These are phyloP conservation scores for Ptychoptera contaminata DNA, from an alignment of 2,888 invertebrate genomes.

Conservation along the genomic window DNA sequence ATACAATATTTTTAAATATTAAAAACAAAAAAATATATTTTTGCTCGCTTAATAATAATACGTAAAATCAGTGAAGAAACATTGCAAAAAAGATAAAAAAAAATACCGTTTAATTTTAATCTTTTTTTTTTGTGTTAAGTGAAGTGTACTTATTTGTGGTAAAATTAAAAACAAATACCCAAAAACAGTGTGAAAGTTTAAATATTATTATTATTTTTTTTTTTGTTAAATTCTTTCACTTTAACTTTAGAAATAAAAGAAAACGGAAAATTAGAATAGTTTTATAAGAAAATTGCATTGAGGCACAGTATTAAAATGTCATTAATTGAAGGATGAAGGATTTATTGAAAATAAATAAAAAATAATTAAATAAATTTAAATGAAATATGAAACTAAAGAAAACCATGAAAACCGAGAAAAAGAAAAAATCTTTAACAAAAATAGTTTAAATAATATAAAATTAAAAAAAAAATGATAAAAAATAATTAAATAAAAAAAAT, in stretches of 20 bases:
- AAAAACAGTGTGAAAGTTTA: neutral
- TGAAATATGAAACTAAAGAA: neutral
- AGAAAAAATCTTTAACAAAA: conserved; percentile 24
- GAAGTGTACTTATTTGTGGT: no score
- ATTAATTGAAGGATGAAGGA: conserved; percentile 10
- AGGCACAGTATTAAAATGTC: conserved; percentile 1
- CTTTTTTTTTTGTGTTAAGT: neutral
- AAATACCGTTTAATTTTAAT: neutral
- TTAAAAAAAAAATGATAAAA: conserved; percentile 13
- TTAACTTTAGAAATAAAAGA: neutral
- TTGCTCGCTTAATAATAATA: no score
- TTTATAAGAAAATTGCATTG: neutral
- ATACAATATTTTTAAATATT: no score
- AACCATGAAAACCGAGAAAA: conserved; percentile 24
- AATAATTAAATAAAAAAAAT: conserved; percentile 8
- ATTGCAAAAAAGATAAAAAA: neutral
- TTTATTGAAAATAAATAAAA: conserved; percentile 5
- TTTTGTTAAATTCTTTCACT: neutral
- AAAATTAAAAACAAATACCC: neutral
- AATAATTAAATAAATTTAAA: conserved; percentile 8
- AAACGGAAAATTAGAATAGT: neutral
- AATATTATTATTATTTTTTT: neutral
- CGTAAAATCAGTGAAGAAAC: neutral
- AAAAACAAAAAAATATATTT: no score
- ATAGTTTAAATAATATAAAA: conserved; percentile 16